Conservation (phyloP, 2,797 vertebrate genomes). For the Crocidura indochinensis region DNA sequence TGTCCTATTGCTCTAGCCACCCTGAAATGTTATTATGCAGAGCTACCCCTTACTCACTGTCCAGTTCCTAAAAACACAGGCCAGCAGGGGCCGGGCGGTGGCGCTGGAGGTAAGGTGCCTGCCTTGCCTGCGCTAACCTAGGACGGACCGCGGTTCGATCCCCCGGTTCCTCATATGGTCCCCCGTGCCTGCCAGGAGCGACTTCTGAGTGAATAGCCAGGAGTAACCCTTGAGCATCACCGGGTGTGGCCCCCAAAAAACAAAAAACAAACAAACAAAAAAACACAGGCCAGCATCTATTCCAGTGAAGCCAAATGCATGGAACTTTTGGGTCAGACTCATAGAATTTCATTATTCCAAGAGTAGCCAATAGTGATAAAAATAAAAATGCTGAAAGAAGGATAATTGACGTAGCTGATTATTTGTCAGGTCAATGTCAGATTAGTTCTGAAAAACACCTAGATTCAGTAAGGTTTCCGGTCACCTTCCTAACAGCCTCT, state of each 20-base stretch:
- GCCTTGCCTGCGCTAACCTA: no score
- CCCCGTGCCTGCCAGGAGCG: no score
- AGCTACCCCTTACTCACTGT: background rate
- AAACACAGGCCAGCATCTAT: background rate
- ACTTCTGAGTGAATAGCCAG: no score
- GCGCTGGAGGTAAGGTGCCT: no score
- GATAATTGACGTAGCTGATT: background rate
- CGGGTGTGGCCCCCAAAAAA: no score
- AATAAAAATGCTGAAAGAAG: background rate
- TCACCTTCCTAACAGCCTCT: background rate
- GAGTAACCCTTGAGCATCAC: no score
- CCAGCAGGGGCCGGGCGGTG: no score
- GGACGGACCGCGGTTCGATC: no score
- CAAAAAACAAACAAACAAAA: no score
- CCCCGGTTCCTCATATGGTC: no score
- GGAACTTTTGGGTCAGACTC: background rate
- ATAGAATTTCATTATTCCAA: background rate
- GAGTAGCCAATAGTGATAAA: background rate
- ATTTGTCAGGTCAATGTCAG: background rate
- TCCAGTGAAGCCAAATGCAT: background rate
- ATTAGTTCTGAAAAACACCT: background rate
- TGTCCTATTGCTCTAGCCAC: no score
- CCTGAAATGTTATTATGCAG: background rate
- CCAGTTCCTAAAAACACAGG: no score
- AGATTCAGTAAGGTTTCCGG: background rate